These are phyloP conservation scores for Hydropsyche betteni DNA, from an alignment of 2,888 invertebrate genomes.

Conservation along the genomic window DNA sequence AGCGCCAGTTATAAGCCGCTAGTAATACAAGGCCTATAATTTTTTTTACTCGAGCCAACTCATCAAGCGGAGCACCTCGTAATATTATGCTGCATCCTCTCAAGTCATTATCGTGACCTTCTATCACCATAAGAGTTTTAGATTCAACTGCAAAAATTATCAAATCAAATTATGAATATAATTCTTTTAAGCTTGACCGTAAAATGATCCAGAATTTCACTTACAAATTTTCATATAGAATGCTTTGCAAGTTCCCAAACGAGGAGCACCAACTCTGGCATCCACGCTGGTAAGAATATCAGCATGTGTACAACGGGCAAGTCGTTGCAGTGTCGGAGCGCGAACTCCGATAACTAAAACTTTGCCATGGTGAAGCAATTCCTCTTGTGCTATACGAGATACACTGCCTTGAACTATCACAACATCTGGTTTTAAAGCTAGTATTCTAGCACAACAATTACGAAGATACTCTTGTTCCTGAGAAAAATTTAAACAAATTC, in stretches of 20 bases:
- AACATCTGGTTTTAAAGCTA: constrained; percentile 83
- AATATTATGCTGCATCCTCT: constrained; percentile 88
- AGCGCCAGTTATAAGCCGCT: constrained; percentile 88
- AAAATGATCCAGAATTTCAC: constrained; percentile 50
- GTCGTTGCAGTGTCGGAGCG: constrained; percentile 78
- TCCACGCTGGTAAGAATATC: constrained; percentile 89
- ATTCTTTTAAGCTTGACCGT: background rate
- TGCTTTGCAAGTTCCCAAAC: constrained; percentile 83
- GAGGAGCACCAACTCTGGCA: constrained; percentile 79
- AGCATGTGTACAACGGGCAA: constrained; percentile 82
- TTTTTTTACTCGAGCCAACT: constrained; percentile 83
- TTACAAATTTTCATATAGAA: constrained; percentile 76
- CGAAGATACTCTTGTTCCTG: constrained; percentile 87
- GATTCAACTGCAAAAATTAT: constrained; percentile 62
- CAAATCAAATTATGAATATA: background rate
- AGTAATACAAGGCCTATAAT: constrained; percentile 84
- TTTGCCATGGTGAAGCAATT: constrained; percentile 80
- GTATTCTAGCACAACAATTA: constrained; percentile 86
- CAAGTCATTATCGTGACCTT: constrained; percentile 85
- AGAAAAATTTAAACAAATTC: constrained; percentile 3
- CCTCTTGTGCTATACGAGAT: constrained; percentile 86
- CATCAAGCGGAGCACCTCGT: constrained; percentile 77
- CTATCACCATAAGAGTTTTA: constrained; percentile 94
- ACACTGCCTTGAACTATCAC: constrained; percentile 91
- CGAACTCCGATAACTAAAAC: constrained; percentile 90